Evolutionary conservation across 1,140 invertebrate species (phyloP), one percentile per base, ranked within the genome.

Genomic region (Drosophila mayri): DNA sequence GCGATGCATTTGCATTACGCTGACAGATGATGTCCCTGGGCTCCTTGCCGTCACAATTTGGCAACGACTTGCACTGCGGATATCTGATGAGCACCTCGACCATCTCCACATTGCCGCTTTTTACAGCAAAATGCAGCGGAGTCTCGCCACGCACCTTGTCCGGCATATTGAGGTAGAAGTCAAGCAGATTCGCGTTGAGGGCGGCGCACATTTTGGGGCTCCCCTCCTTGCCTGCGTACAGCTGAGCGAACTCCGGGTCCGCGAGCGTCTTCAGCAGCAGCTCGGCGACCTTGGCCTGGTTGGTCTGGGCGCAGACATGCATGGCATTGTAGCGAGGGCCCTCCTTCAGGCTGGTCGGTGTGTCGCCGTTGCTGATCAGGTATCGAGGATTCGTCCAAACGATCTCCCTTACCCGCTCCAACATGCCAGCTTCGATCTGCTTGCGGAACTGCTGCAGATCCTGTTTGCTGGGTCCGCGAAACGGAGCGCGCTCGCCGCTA

Each of bases 141-240:
- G 97, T 98, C 91, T 99, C 97, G 93, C 97, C 96, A 55, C 97
- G 94, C 14, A 95, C 96, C 94, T 98, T 98, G 88, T 99, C 98
- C 0, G 98, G 98, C 38, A 97, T 98, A 93, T 99, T 99, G 18
- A 99, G 94, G 92, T 98, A 99, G 11, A 98, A 94, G 93, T 99
- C 98, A 18, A 97, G 88, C 16, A 99, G 93, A 76, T 97, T 96
- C 43, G 76, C 66, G 49, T 72, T 83, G 3, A 93, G 79, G 22
- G 93, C 91, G 37, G 93, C 90, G 46, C 52, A 55, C 80, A 93
- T 92, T 32, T 92, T 77, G 55, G 91, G 82, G 38, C 75, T 82
- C 38, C 94, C 94, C 75, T 97, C 95, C 65, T 95, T 95, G n/a
- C 96, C 97, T 88, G 98, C 98, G 43, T 98, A 93, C 18, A 95